These are phyloP conservation scores for Myiozetetes cayanensis DNA, from an alignment of 2,113 vertebrate species.

Conservation along the genomic window DNA sequence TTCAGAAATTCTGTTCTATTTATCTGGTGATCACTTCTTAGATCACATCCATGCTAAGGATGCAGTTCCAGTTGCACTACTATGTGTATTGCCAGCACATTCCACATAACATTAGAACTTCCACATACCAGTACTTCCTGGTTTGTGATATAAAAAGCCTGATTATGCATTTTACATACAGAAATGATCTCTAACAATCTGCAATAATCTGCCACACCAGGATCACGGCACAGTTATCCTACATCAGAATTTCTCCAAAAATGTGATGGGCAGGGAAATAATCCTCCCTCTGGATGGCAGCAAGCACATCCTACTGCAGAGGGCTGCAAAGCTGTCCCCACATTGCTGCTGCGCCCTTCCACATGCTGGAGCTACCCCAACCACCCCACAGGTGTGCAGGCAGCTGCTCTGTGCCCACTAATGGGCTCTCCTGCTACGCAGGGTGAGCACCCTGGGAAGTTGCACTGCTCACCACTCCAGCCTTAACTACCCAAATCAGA, in stretches of 20 bases:
- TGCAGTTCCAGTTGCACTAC: too few relatives aligned
- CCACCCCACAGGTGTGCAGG: neutral
- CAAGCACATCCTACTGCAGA: neutral
- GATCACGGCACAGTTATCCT: accelerated
- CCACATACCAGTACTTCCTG: neutral
- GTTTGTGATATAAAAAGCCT: neutral
- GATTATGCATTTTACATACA: neutral
- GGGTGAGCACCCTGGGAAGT: neutral
- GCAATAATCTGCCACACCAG: neutral
- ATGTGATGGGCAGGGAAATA: accelerated
- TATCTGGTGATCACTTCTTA: neutral
- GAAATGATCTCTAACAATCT: neutral
- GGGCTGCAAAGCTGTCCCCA: neutral
- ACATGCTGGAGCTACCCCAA: accelerated
- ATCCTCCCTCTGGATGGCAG: neutral
- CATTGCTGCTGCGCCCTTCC: neutral
- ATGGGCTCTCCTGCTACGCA: neutral
- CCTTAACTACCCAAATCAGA: neutral
- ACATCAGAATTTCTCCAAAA: neutral
- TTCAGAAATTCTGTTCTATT: neutral
- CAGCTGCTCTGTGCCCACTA: neutral
- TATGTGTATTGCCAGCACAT: accelerated
- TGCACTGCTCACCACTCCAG: neutral
- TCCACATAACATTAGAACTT: neutral
- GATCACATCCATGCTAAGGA: neutral